Evolutionary conservation across 2,113 vertebrate species (phyloP), one percentile per base, ranked within the genome.

Genomic region (Hylia prasina): DNA sequence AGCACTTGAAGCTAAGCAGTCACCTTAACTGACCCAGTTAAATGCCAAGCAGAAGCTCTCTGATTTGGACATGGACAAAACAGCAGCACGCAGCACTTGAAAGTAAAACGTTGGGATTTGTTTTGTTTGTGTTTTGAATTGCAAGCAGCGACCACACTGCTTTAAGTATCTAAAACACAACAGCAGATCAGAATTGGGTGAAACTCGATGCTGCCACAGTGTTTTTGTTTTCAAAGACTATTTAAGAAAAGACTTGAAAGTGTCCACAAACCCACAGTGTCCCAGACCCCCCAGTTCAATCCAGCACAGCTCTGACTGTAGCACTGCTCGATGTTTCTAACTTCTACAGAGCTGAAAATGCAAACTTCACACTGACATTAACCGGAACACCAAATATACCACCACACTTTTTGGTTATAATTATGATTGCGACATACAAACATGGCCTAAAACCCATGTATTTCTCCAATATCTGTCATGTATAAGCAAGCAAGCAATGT

Each of bases 21-120:
- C 61, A 84, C 88, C 94, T 94, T 89, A 90, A 71, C 21, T 89
- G 72, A 94, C 72, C 80, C 72, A 50, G 23, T 56, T 50, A 88
- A 87, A 93, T 35, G 56, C 47, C 69, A 77, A 86, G 60, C 57
- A 83, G 35, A 40, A 82, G n/a, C 33, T 16, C 68, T 60, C 39
- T 33, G 78, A 80, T 56, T 40, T 63, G 37, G 57, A 78, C 51
- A 75, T 3, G 48, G 37, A 69, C 33, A 40, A 23, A 85, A n/a
- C 22, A 79, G 54, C 35, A 63, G 27, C 33, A 90, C 2, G 5
- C 6, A 31, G 61, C 31, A 45, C 45, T 82, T 65, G 12, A 54
- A 68, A 89, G 31, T 63, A 84, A 76, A 82, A 51, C 1, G 1
- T 0, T 14, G 16, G 30, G 15, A 21, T 31, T 54, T 22, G 45